Conservation (phyloP, 2,888 invertebrate genomes). For the Nematopogon swammerdamellus region DNA sequence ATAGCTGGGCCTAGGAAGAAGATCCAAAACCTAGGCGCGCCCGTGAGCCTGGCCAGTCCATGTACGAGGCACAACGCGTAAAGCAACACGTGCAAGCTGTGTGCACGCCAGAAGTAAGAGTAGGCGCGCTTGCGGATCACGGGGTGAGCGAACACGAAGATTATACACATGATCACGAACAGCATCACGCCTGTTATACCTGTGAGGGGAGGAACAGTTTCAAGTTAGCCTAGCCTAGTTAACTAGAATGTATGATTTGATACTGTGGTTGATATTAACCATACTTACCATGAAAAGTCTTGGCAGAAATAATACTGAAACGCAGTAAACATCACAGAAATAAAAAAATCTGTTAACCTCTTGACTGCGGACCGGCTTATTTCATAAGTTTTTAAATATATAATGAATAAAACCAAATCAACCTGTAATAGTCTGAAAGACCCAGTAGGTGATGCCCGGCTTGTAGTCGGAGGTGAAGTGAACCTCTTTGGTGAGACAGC, state of each 20-base stretch:
- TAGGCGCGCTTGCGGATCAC: slow-evolving; percentile 89
- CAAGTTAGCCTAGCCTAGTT: too few relatives aligned
- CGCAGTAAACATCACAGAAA: too few relatives aligned
- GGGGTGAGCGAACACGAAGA: slow-evolving; percentile 96
- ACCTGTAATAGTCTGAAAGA: slow-evolving; percentile 94
- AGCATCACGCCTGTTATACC: slow-evolving; percentile 84
- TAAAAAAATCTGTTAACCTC: too few relatives aligned
- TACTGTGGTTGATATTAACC: too few relatives aligned
- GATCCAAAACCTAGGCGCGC: slow-evolving; percentile 90
- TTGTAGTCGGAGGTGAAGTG: slow-evolving; percentile 92
- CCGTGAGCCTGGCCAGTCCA: slow-evolving; percentile 87
- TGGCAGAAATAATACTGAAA: too few relatives aligned
- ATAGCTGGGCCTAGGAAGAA: slow-evolving; percentile 91
- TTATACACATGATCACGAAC: slow-evolving; percentile 89
- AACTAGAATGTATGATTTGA: too few relatives aligned
- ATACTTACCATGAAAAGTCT: too few relatives aligned
- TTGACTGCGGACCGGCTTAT: too few relatives aligned
- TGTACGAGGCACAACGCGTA: slow-evolving; percentile 87
- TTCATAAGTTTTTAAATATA: neutral
- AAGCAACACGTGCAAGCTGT: slow-evolving; percentile 81
- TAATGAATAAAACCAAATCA: slow-evolving; percentile 12
- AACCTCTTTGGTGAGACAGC: slow-evolving; percentile 90
- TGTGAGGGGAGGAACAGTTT: slow-evolving; percentile 24
- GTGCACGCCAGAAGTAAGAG: slow-evolving; percentile 94
- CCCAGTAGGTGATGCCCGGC: slow-evolving; percentile 93